These are phyloP conservation scores for Diceros bicornis DNA, from an alignment of 2,797 vertebrate genomes.

Conservation along the genomic window DNA sequence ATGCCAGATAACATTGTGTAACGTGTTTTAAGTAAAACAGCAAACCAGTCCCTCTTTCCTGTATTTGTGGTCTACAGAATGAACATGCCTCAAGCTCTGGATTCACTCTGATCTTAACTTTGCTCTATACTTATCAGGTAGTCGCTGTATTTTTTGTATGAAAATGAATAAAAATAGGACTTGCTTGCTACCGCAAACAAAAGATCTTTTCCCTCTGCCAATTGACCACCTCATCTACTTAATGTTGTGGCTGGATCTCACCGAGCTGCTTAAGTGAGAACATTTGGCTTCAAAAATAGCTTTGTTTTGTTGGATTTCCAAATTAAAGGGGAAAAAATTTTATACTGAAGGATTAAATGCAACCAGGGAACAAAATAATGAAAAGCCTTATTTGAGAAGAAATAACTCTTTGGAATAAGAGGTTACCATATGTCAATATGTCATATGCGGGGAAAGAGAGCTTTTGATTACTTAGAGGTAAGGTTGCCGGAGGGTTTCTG, in stretches of 20 bases:
- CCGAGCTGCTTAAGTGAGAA: not conserved
- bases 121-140: not conserved
- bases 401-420: constrained; percentile 74
- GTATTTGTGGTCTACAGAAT: not conserved
- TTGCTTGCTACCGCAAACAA: not conserved
- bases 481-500: constrained; percentile 78
- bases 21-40: constrained; percentile 50
- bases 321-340: constrained; percentile 56
- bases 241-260: not conserved
- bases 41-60: not conserved
- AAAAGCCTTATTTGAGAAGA: constrained; percentile 77
- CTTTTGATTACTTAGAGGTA: constrained; percentile 82
- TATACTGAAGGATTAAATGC: constrained; percentile 58
- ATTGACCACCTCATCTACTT: not conserved
- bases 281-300: not conserved
- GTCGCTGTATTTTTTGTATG: not conserved
- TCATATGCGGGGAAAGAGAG: constrained; percentile 72
- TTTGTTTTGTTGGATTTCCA: constrained; percentile 66
- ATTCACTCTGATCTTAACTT: constrained; percentile 3
- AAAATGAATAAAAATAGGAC: not conserved
- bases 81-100: not conserved
- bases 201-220: not conserved
- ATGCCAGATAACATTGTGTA: not conserved
- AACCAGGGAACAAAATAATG: constrained; percentile 70
- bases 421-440: constrained; percentile 71